Conservation (phyloP, 2,113 vertebrate species). For the Hipposideros armiger region DNA sequence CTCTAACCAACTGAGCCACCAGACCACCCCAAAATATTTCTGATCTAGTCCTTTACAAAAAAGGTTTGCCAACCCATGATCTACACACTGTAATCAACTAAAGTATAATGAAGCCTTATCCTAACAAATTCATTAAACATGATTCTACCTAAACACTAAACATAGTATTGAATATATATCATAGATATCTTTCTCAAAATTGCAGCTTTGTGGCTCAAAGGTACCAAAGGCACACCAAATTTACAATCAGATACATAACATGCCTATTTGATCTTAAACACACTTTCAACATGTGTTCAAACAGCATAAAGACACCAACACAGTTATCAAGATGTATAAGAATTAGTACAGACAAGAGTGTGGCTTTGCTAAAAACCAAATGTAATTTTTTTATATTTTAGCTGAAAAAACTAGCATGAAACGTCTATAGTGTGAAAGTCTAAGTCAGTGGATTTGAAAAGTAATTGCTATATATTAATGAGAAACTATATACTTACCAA, state of each 20-base stretch:
- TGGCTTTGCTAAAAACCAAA: slow-evolving; percentile 43
- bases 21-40: background rate
- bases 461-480: slow-evolving; percentile 43
- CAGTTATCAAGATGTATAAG: slow-evolving; percentile 19
- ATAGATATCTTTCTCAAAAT: slow-evolving; percentile 29
- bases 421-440: background rate
- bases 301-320: slow-evolving; percentile 31
- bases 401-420: slow-evolving; percentile 55
- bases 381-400: slow-evolving; percentile 52
- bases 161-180: background rate
- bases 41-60: background rate
- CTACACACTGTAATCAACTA: slow-evolving; percentile 36
- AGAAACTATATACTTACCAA: slow-evolving; percentile 87
- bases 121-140: slow-evolving; percentile 47
- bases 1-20: no score
- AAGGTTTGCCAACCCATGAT: background rate
- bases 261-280: slow-evolving; percentile 28
- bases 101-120: slow-evolving; percentile 19
- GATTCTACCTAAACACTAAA: slow-evolving; percentile 43
- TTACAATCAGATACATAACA: slow-evolving; percentile 35
- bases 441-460: slow-evolving; percentile 49
- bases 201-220: slow-evolving; percentile 32
- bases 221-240: slow-evolving; percentile 34
- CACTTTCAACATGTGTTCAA: slow-evolving; percentile 33
- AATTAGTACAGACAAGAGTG: slow-evolving; percentile 15